phyloP scores from a whole-genome alignment of 2,113 vertebrate species.

The Sciurus niger region DNA sequence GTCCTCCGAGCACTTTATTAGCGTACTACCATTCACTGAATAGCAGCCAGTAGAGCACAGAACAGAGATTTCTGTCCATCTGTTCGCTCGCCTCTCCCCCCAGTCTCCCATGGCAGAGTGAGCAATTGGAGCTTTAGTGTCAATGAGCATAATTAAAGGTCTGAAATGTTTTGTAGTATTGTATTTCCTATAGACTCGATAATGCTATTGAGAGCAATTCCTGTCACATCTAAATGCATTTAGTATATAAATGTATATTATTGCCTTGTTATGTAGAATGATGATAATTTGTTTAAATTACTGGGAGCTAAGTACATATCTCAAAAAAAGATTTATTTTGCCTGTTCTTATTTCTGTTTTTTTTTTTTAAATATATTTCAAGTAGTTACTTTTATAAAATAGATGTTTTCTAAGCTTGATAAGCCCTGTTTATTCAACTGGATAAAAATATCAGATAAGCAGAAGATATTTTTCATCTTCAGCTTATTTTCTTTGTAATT shows the following conservation, averaged over 20 bases:
- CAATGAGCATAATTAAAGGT: slow-evolving; percentile 52
- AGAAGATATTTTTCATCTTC: slow-evolving; percentile 52
- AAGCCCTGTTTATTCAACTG: slow-evolving; percentile 28
- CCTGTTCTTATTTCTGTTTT: background rate
- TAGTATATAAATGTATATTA: background rate
- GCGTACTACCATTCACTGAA: slow-evolving; percentile 39
- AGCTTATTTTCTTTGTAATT: slow-evolving; percentile 35
- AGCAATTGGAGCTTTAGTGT: slow-evolving; percentile 13
- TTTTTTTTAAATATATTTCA: background rate
- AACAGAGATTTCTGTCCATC: slow-evolving; percentile 77
- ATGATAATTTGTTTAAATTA: slow-evolving; percentile 32
- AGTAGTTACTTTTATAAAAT: background rate
- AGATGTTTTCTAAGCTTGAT: background rate
- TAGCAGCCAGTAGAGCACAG: slow-evolving; percentile 46
- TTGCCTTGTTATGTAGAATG: background rate
- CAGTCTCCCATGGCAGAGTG: background rate
- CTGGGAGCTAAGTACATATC: background rate
- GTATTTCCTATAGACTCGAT: background rate
- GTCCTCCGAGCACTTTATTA: slow-evolving; percentile 73
- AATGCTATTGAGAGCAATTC: slow-evolving; percentile 27
- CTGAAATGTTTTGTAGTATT: slow-evolving; percentile 37
- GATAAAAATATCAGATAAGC: background rate
- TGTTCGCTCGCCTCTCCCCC: background rate
- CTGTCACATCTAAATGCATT: background rate
- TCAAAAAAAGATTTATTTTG: background rate